Evolutionary conservation across 2,888 invertebrate species (phyloP), one percentile per base, ranked within the genome.

Genomic region (Cataglyphis albicans): DNA sequence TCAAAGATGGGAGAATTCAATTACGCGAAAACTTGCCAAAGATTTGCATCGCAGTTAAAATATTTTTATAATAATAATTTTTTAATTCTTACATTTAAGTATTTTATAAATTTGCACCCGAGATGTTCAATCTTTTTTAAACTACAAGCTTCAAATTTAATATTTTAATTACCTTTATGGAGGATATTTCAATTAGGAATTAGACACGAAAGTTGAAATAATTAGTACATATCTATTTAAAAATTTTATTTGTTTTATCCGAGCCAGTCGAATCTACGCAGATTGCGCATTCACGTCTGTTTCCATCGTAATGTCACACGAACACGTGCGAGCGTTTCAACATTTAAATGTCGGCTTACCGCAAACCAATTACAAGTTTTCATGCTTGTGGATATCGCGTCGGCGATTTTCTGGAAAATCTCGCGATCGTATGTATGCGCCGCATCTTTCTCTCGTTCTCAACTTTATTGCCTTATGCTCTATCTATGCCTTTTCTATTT

Each of bases 291-390:
- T 41, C 59, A 12, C 67, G 44, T 32, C 41, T 41, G 38, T 18
- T 63, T 55, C 65, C 81, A 10, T 38, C 29, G 73, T 83, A 72
- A 84, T 73, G 72, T 29, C n/a, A 35, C 52, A 29, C 55, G 32
- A 55, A n/a, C 72, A 35, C 32, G 80, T 68, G 65, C 65, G 52
- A 74, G n/a, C 29, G 35, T 41, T 15, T 41, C 64, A 64, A 86
- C 81, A 78, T 86, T 86, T 86, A 82, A 86, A 82, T 78, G 81
- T 81, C 75, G 81, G 64, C 74, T 86, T 83, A 86, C 74, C 73
- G 38, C 76, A 64, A 83, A 84, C 78, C 74, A 86, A 86, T 86
- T 86, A 78, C 83, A 82, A 83, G 68, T 82, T 86, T 86, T 83
- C 86, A 64, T 52, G 75, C 68, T 59, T 72, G 65, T 35, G 81